phyloP scores from a whole-genome alignment of 2,113 vertebrate genomes.

The Leptobrachium leishanense region DNA sequence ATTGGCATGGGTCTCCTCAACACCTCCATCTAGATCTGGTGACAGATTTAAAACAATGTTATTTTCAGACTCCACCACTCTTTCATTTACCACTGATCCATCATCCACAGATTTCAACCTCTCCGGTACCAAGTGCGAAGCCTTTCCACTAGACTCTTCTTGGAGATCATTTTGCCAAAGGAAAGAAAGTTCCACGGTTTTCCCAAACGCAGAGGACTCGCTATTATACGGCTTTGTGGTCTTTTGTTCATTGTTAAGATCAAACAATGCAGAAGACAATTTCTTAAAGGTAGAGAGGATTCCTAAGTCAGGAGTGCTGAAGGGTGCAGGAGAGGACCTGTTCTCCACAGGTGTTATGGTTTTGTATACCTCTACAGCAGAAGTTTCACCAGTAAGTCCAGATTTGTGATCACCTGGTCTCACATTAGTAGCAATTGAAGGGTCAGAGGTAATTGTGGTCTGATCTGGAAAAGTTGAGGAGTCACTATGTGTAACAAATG shows the following conservation, averaged over 20 bases:
- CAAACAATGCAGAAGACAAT: slow-evolving; percentile 80
- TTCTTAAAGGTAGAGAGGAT: slow-evolving; percentile 82
- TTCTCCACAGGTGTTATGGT: too few species aligned
- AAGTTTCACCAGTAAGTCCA: too few species aligned
- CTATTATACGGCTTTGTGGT: slow-evolving; percentile 57
- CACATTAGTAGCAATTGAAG: neutral
- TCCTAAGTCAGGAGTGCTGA: slow-evolving; percentile 63
- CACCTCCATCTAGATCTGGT: too few species aligned
- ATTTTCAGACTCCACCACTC: too few species aligned
- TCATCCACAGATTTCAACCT: too few species aligned
- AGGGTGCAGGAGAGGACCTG: slow-evolving; percentile 34
- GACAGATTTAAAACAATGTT: too few species aligned
- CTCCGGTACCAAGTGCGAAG: neutral
- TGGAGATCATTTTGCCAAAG: slow-evolving; percentile 74
- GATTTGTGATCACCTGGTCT: neutral
- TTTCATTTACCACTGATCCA: too few species aligned
- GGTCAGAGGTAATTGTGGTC: neutral
- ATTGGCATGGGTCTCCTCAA: too few species aligned
- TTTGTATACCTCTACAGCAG: too few species aligned
- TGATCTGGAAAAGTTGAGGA: neutral
- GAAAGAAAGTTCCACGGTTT: slow-evolving; percentile 76
- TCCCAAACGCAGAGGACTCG: slow-evolving; percentile 72
- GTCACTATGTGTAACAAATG: neutral
- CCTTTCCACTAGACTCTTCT: slow-evolving; percentile 58
- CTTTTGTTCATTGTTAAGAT: slow-evolving; percentile 71